These are phyloP conservation scores for Gyps fulvus DNA, from an alignment of 2,113 vertebrate genomes.

Conservation along the genomic window DNA sequence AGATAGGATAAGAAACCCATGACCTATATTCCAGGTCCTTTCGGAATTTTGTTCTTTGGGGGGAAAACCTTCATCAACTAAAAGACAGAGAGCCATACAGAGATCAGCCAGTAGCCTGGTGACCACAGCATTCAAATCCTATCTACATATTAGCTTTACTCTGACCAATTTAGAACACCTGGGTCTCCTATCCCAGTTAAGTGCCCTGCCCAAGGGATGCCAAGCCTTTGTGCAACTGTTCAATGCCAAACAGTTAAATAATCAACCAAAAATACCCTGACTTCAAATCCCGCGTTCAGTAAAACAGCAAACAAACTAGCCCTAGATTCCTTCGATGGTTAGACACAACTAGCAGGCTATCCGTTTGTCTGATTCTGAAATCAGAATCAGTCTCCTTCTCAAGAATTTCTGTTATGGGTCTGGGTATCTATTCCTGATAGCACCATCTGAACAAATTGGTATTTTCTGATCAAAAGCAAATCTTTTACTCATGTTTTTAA, in stretches of 20 bases:
- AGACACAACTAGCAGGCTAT: not conserved
- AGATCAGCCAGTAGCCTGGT: not conserved
- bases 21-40: not conserved
- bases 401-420: not conserved
- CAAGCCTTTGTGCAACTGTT: not conserved
- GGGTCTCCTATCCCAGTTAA: not conserved
- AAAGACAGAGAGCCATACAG: not conserved
- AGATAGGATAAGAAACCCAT: not conserved
- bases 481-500: not conserved
- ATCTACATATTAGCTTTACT: not conserved
- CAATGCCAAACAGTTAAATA: not conserved
- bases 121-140: not conserved
- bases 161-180: not conserved
- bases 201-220: not conserved
- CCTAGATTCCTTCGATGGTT: not conserved
- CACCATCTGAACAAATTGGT: not conserved
- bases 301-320: not conserved
- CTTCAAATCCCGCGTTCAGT: not conserved
- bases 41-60: not conserved
- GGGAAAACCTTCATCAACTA: not conserved
- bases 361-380: not conserved
- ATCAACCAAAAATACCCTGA: not conserved
- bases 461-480: not conserved
- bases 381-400: not conserved
- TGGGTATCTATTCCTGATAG: not conserved